phyloP scores from a whole-genome alignment of 1,140 invertebrate genomes.

The Galendromus occidentalis region DNA sequence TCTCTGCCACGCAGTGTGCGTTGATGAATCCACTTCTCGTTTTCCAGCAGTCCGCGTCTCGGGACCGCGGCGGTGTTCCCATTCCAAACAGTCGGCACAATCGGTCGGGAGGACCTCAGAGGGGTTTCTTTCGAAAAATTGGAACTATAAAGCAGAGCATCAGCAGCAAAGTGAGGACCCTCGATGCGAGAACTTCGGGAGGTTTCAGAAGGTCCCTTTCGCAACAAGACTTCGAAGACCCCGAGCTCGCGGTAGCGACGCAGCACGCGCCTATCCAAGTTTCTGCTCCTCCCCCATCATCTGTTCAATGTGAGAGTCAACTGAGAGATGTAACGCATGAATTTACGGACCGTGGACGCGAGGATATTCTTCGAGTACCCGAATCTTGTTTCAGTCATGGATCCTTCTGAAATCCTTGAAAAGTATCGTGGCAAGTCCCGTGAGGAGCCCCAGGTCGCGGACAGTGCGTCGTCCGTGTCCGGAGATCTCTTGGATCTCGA shows the following conservation, averaged over 20 bases:
- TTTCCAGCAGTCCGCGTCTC: no score
- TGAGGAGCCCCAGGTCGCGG: constrained; percentile 36
- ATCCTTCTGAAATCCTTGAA: constrained; percentile 60
- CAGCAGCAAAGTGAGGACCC: not conserved
- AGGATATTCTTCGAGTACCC: not conserved
- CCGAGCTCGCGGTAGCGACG: no score
- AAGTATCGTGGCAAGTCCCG: constrained; percentile 69
- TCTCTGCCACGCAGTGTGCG: not conserved
- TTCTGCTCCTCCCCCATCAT: not conserved
- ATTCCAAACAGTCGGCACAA: no score
- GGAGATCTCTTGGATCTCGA: constrained; percentile 12
- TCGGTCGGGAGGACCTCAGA: not conserved
- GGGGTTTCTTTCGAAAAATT: not conserved
- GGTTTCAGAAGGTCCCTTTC: no score
- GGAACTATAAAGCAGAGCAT: constrained; percentile 1
- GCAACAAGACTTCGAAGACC: no score
- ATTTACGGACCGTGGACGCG: not conserved
- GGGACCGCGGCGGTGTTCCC: no score
- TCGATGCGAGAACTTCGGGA: not conserved
- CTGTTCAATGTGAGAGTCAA: not conserved
- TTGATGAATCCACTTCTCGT: not conserved
- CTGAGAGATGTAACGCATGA: not conserved
- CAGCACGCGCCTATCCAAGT: no score
- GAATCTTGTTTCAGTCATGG: constrained; percentile 36
- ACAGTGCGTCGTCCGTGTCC: constrained; percentile 24